Base-by-base conservation (phyloP, 1,140 invertebrate genomes). In the Diorhabda carinulata region DNA sequence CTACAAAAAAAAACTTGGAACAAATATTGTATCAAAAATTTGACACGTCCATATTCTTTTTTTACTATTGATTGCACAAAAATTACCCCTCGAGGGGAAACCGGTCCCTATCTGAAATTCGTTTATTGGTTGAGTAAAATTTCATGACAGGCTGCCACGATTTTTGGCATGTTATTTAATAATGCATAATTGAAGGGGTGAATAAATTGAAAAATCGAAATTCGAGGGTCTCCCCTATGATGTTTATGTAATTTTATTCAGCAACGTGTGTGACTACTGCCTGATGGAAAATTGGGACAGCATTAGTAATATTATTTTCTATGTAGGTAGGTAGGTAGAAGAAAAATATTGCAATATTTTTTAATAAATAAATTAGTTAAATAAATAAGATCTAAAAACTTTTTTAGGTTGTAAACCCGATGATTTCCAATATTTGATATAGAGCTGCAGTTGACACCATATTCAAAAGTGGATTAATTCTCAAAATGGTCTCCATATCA, bases 151-250 rank as follows among this genome's bases (percentile, higher is more conserved):
- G n/a, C 47, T 65, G 64, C n/a, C 64, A 65, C 56, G 64, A 52
- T 65, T 65, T 65, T 65, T 57, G 64, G 64, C 64, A 57, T 57
- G 63, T 65, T 65, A 65, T 65, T 65, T 42, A 65, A 65, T 65
- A 65, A 65, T 65, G 64, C 57, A 52, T 65, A 57, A 65, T 65
- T 65, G 47, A 57, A 65, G 64, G 64, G 64, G 64, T 65, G 64
- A 56, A 65, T 65, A 65, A 65, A 65, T 65, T 65, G 64, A 65
- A 65, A 65, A 65, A 65, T 65, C 64, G 56, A 52, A 52, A 52
- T 52, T 52, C 47, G 47, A n/a, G n/a, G n/a, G 40, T 57, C 47
- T 57, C 25, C 56, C 64, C 41, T 57, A 6, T 8, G 42, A 43
- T 3, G 4, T 9, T 41, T 65, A 47, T 45, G 56, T 65, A 43